phyloP scores from a whole-genome alignment of 2,888 invertebrate species.

The Xestoiulus laeticollis region DNA sequence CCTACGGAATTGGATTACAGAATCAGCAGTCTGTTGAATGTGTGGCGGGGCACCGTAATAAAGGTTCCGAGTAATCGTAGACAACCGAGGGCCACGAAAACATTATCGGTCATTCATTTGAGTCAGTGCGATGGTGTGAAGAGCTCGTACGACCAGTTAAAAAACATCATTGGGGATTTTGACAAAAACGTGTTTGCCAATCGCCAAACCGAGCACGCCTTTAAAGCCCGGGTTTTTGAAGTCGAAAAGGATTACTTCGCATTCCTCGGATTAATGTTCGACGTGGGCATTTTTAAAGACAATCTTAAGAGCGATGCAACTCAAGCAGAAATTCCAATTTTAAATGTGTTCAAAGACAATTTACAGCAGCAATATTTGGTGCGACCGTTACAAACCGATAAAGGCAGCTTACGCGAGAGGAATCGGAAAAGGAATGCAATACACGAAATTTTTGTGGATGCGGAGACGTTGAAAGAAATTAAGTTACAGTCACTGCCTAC shows the following conservation, averaged over 20 bases:
- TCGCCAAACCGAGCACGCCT: neutral
- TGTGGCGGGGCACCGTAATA: conserved; percentile 8
- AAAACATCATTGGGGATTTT: neutral
- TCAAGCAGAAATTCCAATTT: neutral
- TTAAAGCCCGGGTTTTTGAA: conserved; percentile 8
- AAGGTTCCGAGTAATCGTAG: neutral
- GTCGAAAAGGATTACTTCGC: conserved; percentile 39
- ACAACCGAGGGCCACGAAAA: neutral
- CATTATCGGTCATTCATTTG: conserved; percentile 25
- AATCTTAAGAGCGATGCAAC: neutral
- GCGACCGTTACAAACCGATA: neutral
- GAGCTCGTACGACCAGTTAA: neutral
- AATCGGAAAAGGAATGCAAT: neutral
- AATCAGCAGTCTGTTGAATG: neutral
- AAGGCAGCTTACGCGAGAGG: neutral
- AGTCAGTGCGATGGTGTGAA: conserved; percentile 20
- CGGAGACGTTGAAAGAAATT: neutral
- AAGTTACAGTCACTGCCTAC: neutral
- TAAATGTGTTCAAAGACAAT: neutral
- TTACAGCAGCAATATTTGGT: neutral
- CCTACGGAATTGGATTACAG: conserved; percentile 22
- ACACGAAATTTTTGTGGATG: neutral
- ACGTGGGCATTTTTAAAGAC: conserved; percentile 32
- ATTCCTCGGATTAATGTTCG: conserved; percentile 43
- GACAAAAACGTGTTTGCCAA: neutral